A percentile compares a stretch with the other conserved stretches of the same genome.
Evolutionary conservation across 2,797 vertebrate species (phyloP).

Genomic region (Gambusia yucatana): DNA sequence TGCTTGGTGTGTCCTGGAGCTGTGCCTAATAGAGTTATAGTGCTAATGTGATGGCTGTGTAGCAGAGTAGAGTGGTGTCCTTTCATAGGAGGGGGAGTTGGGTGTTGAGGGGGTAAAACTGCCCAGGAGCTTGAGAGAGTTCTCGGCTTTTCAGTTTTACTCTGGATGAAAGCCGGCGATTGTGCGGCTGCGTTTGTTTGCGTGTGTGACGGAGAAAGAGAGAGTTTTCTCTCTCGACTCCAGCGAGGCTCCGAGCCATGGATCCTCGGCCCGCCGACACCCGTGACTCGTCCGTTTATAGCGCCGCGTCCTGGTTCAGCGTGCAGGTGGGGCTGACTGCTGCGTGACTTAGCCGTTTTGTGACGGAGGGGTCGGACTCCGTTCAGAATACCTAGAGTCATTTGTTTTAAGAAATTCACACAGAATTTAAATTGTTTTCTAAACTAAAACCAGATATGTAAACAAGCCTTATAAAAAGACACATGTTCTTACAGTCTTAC

Average conservation of each 20-base stretch:
- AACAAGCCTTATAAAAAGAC: neutral
- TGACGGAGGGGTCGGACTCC: neutral
- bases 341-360: conserved; percentile 27
- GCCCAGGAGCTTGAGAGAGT: conserved; percentile 67
- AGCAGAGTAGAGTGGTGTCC: conserved; percentile 69
- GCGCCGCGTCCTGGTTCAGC: conserved; percentile 25
- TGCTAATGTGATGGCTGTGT: conserved; percentile 73
- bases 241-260: conserved; percentile 46
- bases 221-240: conserved; percentile 56
- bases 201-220: conserved; percentile 28
- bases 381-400: neutral
- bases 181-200: conserved; percentile 49
- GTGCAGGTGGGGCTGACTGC: conserved; percentile 27
- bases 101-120: conserved; percentile 37
- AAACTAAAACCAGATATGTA: neutral
- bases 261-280: conserved; percentile 47
- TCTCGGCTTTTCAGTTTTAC: conserved; percentile 67
- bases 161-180: conserved; percentile 69
- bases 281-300: conserved; percentile 48
- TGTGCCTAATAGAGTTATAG: conserved; percentile 83
- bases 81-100: conserved; percentile 54
- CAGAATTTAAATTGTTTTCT: neutral
- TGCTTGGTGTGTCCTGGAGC: conserved; percentile 79
- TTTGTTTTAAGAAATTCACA: conserved; percentile 10
- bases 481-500: neutral